Evolutionary conservation across 2,797 vertebrate species (phyloP), one percentile per base, ranked within the genome.

Genomic region (Alouatta caraya): DNA sequence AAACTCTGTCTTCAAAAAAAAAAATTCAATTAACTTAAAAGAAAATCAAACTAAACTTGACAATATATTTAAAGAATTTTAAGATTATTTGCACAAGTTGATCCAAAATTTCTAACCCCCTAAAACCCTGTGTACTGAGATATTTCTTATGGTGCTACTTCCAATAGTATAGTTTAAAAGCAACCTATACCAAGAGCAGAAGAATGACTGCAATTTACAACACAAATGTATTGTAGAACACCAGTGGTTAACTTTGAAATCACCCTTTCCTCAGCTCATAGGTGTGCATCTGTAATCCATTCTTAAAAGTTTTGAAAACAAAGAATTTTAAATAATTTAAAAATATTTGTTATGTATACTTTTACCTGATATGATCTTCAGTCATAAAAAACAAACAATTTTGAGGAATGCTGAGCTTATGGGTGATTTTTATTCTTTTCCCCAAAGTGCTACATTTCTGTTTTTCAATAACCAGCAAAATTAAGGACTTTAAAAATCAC

Each of bases 51-150:
- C 12, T 78, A 48, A 88, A 80, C 14, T 39, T 94, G 39, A 94
- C 46, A 61, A 59, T 19, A 48, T 89, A 93, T 79, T 95, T 95
- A 82, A 90, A 97, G 42, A 95, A 76, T 19, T 37, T 92, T 92
- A 88, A 89, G 91, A 82, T 42, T 59, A 90, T 26, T 94, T 37
- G 10, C 64, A 86, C 12, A 26, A 95, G 13, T 30, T 82, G 30
- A 94, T 42, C 42, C 44, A 73, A 50, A 90, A 88, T 84, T 86
- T 95, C 55, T 28, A n/a, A 44, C 57, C 30, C 70, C 57, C 28
- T 46, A 94, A 90, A 87, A 82, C 22, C 22, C 37, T 86, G 84
- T 39, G 39, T 13, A 42, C 14, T n/a, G 55, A 28, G 39, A 76
- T 84, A 37, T 73, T 92, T 88, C 67, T 82, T 90, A 80, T 2